Base-by-base conservation (phyloP, 1,140 invertebrate species). In the Thaumatotibia leucotreta region DNA sequence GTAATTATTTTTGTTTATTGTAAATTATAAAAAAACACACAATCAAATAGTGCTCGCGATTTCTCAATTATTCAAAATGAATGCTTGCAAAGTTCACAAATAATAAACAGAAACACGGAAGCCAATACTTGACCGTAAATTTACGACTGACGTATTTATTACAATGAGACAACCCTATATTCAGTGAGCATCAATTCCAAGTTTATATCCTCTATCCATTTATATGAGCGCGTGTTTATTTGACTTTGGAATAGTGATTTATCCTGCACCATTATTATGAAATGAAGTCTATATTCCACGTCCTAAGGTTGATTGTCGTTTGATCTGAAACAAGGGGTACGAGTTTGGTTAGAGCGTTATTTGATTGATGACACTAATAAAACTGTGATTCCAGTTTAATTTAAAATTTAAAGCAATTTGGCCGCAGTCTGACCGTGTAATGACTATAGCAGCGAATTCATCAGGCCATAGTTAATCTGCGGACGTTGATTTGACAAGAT, bases 311-410 rank as follows among this genome's bases (percentile, higher is more conserved):
- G 72, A 81, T 79, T 82, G 72, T 84, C 69, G 69, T 63, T 63
- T 70, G 66, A 39, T 64, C 32, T 45, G 64, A 61, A 77, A 66
- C 73, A 68, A 63, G 58, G 69, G 70, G 67, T 74, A 73, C 72
- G 73, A 71, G 74, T 76, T 77, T 74, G 76, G 76, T 80, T 84
- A 76, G 80, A 80, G 76, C 82, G 81, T 82, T 74, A 75, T 88
- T 89, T 89, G 88, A 90, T 90, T 90, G 88, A 90, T 90, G 86
- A 86, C 74, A 75, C 80, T 90, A 90, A 90, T 90, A 90, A 89
- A 89, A 90, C 80, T 84, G 84, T 83, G 84, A 90, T 88, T 90
- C 85, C 84, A 84, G 85, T 88, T 90, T 90, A 90, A 90, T 90
- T 90, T 90, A 84, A 35, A 89, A 90, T 90, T 90, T 90, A 88